These are phyloP conservation scores for Actenoides lindsayi DNA, from an alignment of 2,113 vertebrate genomes.

Conservation along the genomic window DNA sequence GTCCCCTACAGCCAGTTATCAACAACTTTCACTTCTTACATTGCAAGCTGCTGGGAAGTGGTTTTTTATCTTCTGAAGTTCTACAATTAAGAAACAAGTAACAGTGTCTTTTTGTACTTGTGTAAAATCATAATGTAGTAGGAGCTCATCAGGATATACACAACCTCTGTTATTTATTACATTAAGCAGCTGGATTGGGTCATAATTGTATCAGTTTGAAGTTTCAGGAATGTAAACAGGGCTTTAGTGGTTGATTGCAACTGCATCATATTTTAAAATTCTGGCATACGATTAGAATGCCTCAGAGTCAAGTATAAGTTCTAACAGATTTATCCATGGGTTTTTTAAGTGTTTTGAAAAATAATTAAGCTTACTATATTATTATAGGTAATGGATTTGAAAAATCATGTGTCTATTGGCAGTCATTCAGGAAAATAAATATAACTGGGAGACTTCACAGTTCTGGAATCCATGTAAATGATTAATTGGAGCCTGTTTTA, in stretches of 20 bases:
- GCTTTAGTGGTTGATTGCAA: neutral
- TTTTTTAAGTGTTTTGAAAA: neutral
- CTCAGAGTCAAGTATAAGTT: neutral
- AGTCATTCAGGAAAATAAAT: neutral
- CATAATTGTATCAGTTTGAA: neutral
- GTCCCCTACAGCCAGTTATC: neutral
- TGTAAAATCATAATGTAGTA: neutral
- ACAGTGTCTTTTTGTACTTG: neutral
- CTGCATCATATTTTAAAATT: constrained; percentile 13
- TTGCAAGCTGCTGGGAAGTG: constrained; percentile 17
- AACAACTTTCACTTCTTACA: neutral
- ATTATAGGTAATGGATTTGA: neutral
- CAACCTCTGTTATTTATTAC: constrained; percentile 6
- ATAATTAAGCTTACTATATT: neutral
- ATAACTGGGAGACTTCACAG: neutral
- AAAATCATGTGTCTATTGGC: neutral
- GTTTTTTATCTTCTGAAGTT: neutral
- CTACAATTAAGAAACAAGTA: neutral
- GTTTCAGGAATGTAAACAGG: constrained; percentile 33
- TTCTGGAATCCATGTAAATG: neutral
- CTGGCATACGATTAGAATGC: constrained; percentile 9
- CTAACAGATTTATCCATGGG: neutral
- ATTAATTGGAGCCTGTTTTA: neutral
- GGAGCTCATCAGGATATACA: neutral
- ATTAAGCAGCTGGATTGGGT: neutral